Evolutionary conservation across 1,140 invertebrate species (phyloP).

Genomic region (Drosophila sucinea): DNA sequence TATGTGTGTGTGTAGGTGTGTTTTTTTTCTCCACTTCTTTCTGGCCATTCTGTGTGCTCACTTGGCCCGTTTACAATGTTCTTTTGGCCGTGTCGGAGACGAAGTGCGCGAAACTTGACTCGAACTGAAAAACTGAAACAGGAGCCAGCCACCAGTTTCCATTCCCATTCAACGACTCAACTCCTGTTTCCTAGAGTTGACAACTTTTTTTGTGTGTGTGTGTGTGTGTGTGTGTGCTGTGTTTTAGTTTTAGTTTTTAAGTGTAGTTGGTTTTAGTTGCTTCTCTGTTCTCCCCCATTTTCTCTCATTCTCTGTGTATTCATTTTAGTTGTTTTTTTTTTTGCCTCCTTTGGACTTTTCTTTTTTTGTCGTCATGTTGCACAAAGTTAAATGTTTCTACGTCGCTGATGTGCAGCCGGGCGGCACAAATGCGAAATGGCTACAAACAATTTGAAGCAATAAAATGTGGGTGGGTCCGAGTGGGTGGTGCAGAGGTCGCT

Average conservation of each 20-base stretch:
- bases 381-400: constrained; percentile 79
- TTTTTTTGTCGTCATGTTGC: constrained; percentile 55
- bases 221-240: constrained; percentile 42
- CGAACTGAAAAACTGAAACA: constrained; percentile 48
- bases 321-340: constrained; percentile 45
- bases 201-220: constrained; percentile 59
- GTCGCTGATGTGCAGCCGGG: constrained; percentile 69
- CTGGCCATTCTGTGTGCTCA: constrained; percentile 28
- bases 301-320: constrained; percentile 2
- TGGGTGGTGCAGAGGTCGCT: constrained; percentile 1
- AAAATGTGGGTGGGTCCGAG: constrained; percentile 74
- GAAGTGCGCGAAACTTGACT: constrained; percentile 69
- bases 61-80: constrained; percentile 43
- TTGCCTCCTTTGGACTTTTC: constrained; percentile 21
- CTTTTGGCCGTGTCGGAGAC: constrained; percentile 38
- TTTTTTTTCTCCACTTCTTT: constrained; percentile 24
- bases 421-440: constrained; percentile 80
- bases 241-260: constrained; percentile 68
- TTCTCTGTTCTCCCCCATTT: constrained; percentile 42
- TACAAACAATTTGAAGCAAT: constrained; percentile 81
- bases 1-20: constrained; percentile 18
- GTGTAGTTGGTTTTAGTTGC: constrained; percentile 64
- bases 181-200: constrained; percentile 55
- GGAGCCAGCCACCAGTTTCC: constrained; percentile 24
- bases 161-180: constrained; percentile 7